These are phyloP conservation scores for Xylota sylvarum DNA, from an alignment of 2,888 invertebrate genomes.

Conservation along the genomic window DNA sequence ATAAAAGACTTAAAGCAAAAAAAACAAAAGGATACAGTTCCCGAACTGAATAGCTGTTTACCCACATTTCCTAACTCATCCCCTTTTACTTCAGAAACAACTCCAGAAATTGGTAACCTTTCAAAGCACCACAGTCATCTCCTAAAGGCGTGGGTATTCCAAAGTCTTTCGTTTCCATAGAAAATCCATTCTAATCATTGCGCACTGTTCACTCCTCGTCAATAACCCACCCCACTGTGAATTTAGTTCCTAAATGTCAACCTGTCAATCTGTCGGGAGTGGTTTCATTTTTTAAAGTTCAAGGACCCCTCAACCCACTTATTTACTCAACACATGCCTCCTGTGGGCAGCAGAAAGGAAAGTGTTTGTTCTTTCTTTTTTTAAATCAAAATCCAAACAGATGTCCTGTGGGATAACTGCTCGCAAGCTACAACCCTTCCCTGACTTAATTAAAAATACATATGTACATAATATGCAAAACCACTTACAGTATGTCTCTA, in stretches of 20 bases:
- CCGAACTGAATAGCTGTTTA: too few species aligned
- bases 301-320: conserved; percentile 35
- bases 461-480: conserved; percentile 34
- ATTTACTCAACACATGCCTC: background rate
- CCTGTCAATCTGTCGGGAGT: conserved; percentile 11
- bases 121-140: background rate
- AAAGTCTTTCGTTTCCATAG: background rate
- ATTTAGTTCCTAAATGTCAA: background rate
- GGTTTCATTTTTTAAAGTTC: conserved; percentile 7
- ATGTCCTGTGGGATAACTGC: conserved; percentile 22
- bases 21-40: too few species aligned
- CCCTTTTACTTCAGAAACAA: background rate
- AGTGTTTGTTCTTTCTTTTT: conserved; percentile 6
- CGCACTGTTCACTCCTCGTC: background rate
- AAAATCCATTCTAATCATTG: background rate
- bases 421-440: background rate
- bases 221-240: background rate
- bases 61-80: background rate
- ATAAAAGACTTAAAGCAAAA: too few species aligned
- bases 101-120: background rate
- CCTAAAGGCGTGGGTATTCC: background rate
- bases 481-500: conserved; percentile 74
- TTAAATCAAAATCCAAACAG: conserved; percentile 53
- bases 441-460: conserved; percentile 18
- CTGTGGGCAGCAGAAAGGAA: background rate